Base-by-base conservation (phyloP, 2,797 vertebrate genomes). In the Pogoniulus pusillus region DNA sequence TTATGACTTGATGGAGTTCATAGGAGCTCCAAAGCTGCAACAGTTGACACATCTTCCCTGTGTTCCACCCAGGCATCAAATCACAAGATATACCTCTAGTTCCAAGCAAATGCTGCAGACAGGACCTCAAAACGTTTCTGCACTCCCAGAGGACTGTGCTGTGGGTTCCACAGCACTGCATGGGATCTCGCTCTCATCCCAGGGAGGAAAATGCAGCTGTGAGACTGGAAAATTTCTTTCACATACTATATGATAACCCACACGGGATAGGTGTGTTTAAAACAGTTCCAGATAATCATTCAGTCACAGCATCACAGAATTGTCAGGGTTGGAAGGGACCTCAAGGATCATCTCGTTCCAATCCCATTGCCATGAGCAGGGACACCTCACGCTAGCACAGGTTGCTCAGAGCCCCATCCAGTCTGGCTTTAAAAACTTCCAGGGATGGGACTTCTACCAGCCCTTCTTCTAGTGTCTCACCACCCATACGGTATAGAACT, bases 121-220 rank as follows among this genome's bases (percentile, higher is more conserved):
- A 5, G n/a, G 22, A 75, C 3, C 5, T 22, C n/a, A 35, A 34
- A 16, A 18, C 0, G 2, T 13, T 5, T 2, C 2, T 2, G 17
- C 11, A 39, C 11, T 15, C 24, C 9, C 51, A 20, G n/a, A 9
- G 12, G 29, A 39, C 34, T 78, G 51, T 7, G 7, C 4, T 12
- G 9, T 30, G 14, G 60, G 18, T 22, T 7, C 11, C 59, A 18
- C 10, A 65, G 35, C n/a, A n/a, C 8, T 15, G 37, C 4, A 0
- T 2, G 26, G 20, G 20, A 1, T 2, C n/a, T 53, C 30, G 29
- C 20, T 34, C 45, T 45, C 27, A 32, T n/a, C 20, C 6, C 29
- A 22, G 60, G 53, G 17, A 51, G 22, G 14, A 62, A 68, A 58
- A 77, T 8, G 30, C 29, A 87, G 27, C 18, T 2, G 0, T 30